Conservation (phyloP, 2,113 vertebrate species). For the Gymnarchus niloticus region DNA sequence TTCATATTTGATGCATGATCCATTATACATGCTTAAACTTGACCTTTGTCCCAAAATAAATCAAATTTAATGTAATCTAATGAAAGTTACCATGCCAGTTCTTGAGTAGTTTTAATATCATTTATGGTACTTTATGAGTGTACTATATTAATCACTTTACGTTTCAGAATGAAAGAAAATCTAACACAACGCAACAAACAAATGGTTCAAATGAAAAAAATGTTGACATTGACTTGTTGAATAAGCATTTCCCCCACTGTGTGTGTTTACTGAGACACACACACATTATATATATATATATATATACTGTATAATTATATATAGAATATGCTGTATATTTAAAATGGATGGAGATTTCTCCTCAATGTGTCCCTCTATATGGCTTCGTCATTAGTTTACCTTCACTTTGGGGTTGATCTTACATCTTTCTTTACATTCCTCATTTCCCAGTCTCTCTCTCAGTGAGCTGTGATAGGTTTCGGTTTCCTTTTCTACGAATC, state of each 20-base stretch:
- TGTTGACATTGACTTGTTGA: too few relatives aligned
- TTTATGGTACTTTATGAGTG: background rate
- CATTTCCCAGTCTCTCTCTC: background rate
- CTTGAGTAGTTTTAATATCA: background rate
- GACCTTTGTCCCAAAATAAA: background rate
- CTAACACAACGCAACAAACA: background rate
- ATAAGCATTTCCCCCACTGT: too few relatives aligned
- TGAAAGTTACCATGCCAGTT: background rate
- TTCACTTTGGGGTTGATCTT: background rate
- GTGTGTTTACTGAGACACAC: too few relatives aligned
- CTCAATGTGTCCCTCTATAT: background rate
- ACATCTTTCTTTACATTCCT: background rate
- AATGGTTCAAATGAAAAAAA: too few relatives aligned
- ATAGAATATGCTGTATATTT: background rate
- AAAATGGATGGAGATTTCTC: background rate
- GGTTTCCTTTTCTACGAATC: slow-evolving; percentile 48
- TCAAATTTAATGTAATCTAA: background rate
- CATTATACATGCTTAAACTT: background rate
- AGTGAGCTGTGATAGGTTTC: slow-evolving; percentile 38
- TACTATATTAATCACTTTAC: background rate
- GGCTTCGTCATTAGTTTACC: background rate
- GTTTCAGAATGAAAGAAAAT: background rate
- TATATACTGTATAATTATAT: too few relatives aligned
- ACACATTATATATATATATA: too few relatives aligned
- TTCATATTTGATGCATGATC: background rate